These are phyloP conservation scores for Strongylocentrotus purpuratus DNA, from an alignment of 35 echinoderm and acorn worm species.

Conservation along the genomic window DNA sequence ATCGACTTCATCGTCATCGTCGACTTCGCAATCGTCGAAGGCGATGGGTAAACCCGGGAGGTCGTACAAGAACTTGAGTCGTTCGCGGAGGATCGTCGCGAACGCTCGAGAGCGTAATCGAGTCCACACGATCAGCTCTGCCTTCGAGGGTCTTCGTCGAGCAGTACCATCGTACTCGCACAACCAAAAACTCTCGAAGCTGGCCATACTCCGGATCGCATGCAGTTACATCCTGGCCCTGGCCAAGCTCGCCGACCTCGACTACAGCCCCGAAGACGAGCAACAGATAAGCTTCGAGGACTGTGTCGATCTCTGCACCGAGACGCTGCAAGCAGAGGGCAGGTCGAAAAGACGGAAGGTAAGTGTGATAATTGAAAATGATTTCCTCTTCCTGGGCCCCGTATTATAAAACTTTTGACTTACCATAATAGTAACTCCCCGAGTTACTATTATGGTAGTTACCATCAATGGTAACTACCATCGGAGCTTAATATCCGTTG, in stretches of 20 bases:
- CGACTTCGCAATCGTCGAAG: not conserved
- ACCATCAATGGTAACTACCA: too few relatives aligned
- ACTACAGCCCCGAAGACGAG: conserved; percentile 74
- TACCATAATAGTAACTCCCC: too few relatives aligned
- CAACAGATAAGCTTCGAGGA: conserved; percentile 80
- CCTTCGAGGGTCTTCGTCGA: conserved; percentile 94
- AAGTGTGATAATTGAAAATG: conserved; percentile 19
- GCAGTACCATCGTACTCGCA: conserved; percentile 99
- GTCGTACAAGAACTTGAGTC: conserved; percentile 85
- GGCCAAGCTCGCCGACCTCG: conserved; percentile 84
- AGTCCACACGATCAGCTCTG: conserved; percentile 97
- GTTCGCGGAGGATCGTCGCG: conserved; percentile 89
- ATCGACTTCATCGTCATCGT: conserved; percentile 40
- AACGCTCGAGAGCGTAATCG: conserved; percentile 94
- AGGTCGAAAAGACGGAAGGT: conserved; percentile 96
- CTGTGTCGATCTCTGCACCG: conserved; percentile 93
- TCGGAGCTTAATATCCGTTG: too few relatives aligned
- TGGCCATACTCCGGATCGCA: conserved; percentile 94
- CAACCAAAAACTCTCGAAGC: conserved; percentile 97
- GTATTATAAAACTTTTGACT: too few relatives aligned
- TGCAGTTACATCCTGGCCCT: conserved; percentile 98
- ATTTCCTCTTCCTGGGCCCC: not conserved
- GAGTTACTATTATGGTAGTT: too few relatives aligned
- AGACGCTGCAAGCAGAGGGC: conserved; percentile 91
- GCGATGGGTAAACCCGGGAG: conserved; percentile 40